phyloP scores from a whole-genome alignment of 2,113 vertebrate species.

The Aspidoscelis tigris region DNA sequence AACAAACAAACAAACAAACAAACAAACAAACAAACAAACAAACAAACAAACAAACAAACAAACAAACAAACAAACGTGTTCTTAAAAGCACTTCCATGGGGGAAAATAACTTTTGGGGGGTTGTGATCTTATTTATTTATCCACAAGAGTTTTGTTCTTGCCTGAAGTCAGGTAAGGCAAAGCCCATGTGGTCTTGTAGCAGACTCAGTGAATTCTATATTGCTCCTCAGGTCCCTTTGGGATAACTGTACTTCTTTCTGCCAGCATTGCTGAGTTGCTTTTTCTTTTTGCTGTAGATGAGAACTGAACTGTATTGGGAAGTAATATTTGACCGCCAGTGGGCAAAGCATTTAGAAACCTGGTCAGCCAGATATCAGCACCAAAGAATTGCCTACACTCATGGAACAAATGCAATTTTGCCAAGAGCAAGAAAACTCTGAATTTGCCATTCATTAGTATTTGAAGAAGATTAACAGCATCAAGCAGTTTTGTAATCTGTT shows the following conservation, averaged over 20 bases:
- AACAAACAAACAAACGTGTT: neutral
- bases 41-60: no score
- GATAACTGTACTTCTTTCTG: constrained; percentile 26
- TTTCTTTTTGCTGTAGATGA: neutral
- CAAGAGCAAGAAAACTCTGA: constrained; percentile 27
- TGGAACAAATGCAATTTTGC: constrained; percentile 11
- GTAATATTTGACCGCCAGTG: constrained; percentile 11
- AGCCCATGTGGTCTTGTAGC: neutral
- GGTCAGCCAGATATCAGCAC: constrained; percentile 19
- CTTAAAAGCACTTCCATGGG: neutral
- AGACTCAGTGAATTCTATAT: neutral
- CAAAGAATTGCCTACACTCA: constrained; percentile 12
- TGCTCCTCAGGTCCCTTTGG: constrained; percentile 18
- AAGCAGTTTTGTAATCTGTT: constrained; percentile 34
- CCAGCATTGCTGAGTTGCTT: neutral
- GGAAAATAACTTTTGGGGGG: neutral
- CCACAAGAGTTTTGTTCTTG: neutral
- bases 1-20: no score
- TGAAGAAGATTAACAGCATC: constrained; percentile 6
- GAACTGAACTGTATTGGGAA: constrained; percentile 3
- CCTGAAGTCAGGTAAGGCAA: constrained; percentile 7
- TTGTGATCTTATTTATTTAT: neutral
- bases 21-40: no score
- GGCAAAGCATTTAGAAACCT: constrained; percentile 28
- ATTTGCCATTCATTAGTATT: constrained; percentile 42